A percentile compares a stretch with the other conserved stretches of the same genome.
These are phyloP conservation scores for Leptopilina clavipes DNA, from an alignment of 1,140 invertebrate species.

Conservation along the genomic window DNA sequence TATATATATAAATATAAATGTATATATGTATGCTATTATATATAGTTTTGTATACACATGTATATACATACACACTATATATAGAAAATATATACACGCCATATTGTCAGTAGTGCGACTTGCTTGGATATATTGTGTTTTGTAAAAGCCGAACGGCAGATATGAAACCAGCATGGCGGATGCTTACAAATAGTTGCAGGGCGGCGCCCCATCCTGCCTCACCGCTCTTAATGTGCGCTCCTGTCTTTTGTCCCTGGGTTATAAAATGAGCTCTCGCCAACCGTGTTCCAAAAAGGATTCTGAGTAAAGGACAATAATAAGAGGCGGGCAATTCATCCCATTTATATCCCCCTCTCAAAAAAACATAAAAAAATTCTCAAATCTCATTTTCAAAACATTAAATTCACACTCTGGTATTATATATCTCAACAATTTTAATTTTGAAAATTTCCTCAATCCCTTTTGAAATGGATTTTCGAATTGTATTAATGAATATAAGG, in stretches of 20 bases:
- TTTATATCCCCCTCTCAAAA: not conserved
- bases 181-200: constrained; percentile 74
- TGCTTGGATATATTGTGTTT: constrained; percentile 67
- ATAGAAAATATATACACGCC: constrained; percentile 51
- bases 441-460: not conserved
- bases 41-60: not conserved
- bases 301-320: constrained; percentile 40
- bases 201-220: constrained; percentile 61
- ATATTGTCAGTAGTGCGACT: constrained; percentile 59
- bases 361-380: not conserved
- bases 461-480: no score
- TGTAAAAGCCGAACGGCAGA: constrained; percentile 68
- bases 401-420: no score
- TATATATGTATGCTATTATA: not conserved
- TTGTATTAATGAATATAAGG: no score
- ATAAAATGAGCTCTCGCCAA: constrained; percentile 50
- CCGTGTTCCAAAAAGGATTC: constrained; percentile 59
- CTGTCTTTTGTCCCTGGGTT: constrained; percentile 59
- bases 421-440: constrained; percentile 1
- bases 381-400: not conserved
- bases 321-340: constrained; percentile 29
- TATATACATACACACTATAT: not conserved
- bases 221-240: constrained; percentile 48
- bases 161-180: constrained; percentile 74
- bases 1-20: not conserved